phyloP scores from a whole-genome alignment of 2,797 vertebrate species.

The Sebastes oblongus region DNA sequence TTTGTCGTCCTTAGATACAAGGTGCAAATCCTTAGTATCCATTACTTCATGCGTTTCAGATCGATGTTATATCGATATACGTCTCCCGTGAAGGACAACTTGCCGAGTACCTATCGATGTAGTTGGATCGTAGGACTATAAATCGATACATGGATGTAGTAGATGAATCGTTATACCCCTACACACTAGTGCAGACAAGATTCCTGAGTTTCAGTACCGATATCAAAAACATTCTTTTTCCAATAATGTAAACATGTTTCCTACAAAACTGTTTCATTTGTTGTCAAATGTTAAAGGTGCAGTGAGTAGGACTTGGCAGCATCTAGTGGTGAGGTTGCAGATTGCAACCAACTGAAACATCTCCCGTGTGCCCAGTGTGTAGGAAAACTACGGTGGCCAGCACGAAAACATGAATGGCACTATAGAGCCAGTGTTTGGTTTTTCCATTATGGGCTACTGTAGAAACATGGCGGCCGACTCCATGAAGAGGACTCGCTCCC shows the following conservation, averaged over 20 bases:
- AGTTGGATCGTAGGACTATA: no score
- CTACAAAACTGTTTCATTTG: neutral
- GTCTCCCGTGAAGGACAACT: no score
- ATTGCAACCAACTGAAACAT: neutral
- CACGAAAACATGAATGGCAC: neutral
- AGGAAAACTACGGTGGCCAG: no score
- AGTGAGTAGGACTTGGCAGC: neutral
- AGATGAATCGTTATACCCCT: no score
- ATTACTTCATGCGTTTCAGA: no score
- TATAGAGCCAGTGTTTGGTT: neutral
- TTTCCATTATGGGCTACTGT: neutral
- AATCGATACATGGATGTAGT: no score
- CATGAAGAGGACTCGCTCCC: no score
- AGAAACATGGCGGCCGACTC: neutral
- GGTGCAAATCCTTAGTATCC: no score
- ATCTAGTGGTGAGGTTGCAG: neutral
- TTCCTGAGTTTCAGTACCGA: neutral
- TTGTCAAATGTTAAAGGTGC: neutral
- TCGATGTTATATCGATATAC: no score
- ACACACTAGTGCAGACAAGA: neutral
- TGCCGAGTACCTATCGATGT: no score
- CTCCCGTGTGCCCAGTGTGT: neutral
- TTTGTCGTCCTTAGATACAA: no score
- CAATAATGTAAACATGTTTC: neutral
- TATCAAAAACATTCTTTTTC: neutral